phyloP scores from a whole-genome alignment of 2,888 invertebrate genomes.

The Gymnocheta viridis region DNA sequence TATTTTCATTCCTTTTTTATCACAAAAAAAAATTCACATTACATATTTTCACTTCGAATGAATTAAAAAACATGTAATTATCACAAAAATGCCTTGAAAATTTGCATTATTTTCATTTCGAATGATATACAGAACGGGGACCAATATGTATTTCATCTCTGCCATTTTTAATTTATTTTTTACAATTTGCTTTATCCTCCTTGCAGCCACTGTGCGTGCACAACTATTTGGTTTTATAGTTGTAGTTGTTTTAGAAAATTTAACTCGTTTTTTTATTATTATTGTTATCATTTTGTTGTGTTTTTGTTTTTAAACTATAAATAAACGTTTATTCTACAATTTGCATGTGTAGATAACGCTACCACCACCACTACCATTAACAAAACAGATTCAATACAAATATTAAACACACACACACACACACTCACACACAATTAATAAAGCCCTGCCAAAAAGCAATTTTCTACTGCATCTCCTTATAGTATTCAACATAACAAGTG shows the following conservation, averaged over 20 bases:
- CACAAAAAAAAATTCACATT: too few species aligned
- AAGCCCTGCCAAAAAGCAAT: conserved; percentile 42
- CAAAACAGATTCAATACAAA: background rate
- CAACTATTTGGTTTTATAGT: background rate
- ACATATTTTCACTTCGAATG: too few species aligned
- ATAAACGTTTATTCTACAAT: conserved; percentile 66
- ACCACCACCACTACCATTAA: background rate
- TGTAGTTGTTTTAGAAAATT: conserved; percentile 20
- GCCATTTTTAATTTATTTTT: background rate
- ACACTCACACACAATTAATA: background rate
- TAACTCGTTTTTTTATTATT: conserved; percentile 8
- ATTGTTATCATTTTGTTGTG: conserved; percentile 32
- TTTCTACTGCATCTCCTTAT: background rate
- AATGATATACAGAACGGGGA: too few species aligned
- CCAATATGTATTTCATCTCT: background rate
- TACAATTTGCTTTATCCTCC: background rate
- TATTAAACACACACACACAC: background rate
- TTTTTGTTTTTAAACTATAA: conserved; percentile 57
- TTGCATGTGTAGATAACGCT: conserved; percentile 46
- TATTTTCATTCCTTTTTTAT: too few species aligned
- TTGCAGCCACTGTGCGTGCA: background rate
- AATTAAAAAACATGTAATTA: too few species aligned
- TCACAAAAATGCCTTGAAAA: too few species aligned
- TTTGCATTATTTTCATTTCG: too few species aligned
- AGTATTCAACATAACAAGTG: background rate